Percentiles rank a stretch among this genome's conserved stretches.
Conservation (phyloP, 2,113 vertebrate species). For the Uria lomvia region DNA sequence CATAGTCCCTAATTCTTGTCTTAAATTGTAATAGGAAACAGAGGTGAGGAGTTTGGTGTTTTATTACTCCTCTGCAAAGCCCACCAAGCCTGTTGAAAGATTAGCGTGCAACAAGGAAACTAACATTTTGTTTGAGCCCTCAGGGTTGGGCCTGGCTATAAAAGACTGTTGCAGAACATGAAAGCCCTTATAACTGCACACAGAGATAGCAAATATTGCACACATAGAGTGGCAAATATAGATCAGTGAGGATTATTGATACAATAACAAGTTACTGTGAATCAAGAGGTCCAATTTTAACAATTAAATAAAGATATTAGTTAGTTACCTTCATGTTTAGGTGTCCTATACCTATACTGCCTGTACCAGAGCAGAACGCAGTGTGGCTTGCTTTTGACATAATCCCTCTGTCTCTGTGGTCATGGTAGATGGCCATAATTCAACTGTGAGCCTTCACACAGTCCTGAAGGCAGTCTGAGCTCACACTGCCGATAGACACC, state of each 20-base stretch:
- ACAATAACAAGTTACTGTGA: not conserved
- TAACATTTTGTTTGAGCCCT: not conserved
- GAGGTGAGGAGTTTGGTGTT: not conserved
- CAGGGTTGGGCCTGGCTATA: not conserved
- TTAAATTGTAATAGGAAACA: not conserved
- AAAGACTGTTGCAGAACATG: not conserved
- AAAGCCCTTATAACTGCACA: not conserved
- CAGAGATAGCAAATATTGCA: not conserved
- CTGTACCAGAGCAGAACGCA: not conserved
- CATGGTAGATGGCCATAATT: not conserved
- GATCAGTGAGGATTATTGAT: not conserved
- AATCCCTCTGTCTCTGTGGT: not conserved
- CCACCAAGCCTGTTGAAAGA: not conserved
- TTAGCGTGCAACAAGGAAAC: not conserved
- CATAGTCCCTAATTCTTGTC: not conserved
- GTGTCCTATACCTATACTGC: not conserved
- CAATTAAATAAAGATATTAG: not conserved
- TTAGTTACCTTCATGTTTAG: not conserved
- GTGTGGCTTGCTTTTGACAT: not conserved
- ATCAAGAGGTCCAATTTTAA: not conserved
- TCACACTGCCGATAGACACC: not conserved
- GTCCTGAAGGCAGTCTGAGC: not conserved
- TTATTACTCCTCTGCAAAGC: not conserved
- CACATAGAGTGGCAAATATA: too few relatives aligned
- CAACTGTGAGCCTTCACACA: not conserved